Base-by-base conservation (phyloP, 2,113 vertebrate species). In the Anguilla rostrata region DNA sequence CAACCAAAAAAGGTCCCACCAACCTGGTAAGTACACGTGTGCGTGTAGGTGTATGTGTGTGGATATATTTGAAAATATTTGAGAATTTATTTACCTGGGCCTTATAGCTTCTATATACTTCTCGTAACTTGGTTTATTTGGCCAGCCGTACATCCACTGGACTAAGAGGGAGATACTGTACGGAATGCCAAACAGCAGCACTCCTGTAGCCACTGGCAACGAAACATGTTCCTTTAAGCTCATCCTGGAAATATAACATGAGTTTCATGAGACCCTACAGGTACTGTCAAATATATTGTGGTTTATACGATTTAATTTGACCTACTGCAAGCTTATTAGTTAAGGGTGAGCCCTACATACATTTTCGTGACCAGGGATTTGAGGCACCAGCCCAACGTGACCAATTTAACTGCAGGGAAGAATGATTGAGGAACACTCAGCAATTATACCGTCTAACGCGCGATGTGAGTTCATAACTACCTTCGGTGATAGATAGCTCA, bases 41-140 rank as follows among this genome's bases (percentile, higher is more conserved):
- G 34, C 12, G 26, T 85, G 81, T 86, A 26, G 29, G 4, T 66
- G 22, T 26, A 66, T 66, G 56, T 60, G 18, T 16, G 15, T 60
- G 56, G 7, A 66, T 3, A 7, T 22, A 26, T 66, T 5, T 66
- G 3, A 4, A 26, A 5, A 86, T 46, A 43, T 43, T 49, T 34
- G 34, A 34, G 34, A 34, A 39, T 49, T 43, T 80, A 34, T 39
- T 81, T 87, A 96, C 94, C 94, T 92, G 88, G 95, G 95, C 88
- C 93, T 95, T 5, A 95, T 85, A 26, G 94, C 95, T 88, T 96
- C 94, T n/a, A 89, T 86, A 88, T 95, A 94, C 86, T 96, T 96
- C 85, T 92, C 90, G 75, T 92, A 95, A 26, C 95, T 95, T 15
- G 93, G 92, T 66, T 94, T 93, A 82, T 91, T 86, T 57, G 95